Percentiles rank a stretch among this genome's conserved stretches.
These are phyloP conservation scores for Nephotettix cincticeps DNA, from an alignment of 1,140 invertebrate genomes.

Conservation along the genomic window DNA sequence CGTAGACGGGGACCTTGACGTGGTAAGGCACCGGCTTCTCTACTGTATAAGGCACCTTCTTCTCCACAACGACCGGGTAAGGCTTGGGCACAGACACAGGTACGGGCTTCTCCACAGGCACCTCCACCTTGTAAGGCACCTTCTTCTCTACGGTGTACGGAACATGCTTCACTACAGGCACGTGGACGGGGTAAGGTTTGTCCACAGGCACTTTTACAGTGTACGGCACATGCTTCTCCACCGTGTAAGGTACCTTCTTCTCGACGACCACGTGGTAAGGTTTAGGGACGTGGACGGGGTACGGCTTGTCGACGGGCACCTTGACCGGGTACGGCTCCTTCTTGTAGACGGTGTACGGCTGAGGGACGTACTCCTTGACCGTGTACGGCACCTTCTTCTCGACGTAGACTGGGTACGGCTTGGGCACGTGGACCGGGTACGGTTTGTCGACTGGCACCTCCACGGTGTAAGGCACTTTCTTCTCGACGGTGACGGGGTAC, in stretches of 20 bases:
- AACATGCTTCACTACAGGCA: conserved; percentile 66
- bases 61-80: conserved; percentile 38
- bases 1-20: too few relatives aligned
- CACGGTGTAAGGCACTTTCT: too few relatives aligned
- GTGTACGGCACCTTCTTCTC: too few relatives aligned
- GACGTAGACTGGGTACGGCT: too few relatives aligned
- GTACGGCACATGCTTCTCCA: conserved; percentile 61
- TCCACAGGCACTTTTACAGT: conserved; percentile 56
- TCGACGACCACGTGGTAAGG: conserved; percentile 39
- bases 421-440: too few relatives aligned
- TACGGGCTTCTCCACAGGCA: conserved; percentile 50
- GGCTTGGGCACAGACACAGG: conserved; percentile 38
- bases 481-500: too few relatives aligned
- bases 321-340: too few relatives aligned
- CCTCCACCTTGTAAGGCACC: conserved; percentile 62
- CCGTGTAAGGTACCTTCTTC: conserved; percentile 53
- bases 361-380: conserved; percentile 35
- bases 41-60: conserved; percentile 42
- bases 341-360: too few relatives aligned
- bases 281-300: conserved; percentile 51
- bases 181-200: conserved; percentile 56
- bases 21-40: conserved; percentile 68
- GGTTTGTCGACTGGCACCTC: too few relatives aligned
- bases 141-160: conserved; percentile 64
- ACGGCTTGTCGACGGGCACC: conserved; percentile 56